Evolutionary conservation across 2,113 vertebrate species (phyloP).

Genomic region (Atractosteus spatula): DNA sequence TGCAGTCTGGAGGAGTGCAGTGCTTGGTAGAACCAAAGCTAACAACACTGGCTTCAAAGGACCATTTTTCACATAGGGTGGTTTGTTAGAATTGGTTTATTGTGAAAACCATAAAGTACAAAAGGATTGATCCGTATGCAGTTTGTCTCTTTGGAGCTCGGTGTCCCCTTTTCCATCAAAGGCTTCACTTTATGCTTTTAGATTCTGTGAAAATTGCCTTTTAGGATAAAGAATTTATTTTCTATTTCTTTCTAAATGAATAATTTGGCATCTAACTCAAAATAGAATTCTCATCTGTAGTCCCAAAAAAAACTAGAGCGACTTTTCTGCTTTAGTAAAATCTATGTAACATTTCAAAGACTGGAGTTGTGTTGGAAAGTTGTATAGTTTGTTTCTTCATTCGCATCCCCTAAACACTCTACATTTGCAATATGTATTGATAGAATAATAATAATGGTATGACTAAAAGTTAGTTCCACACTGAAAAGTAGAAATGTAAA

Average conservation of each 20-base stretch:
- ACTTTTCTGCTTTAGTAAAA: too few species aligned
- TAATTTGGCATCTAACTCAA: neutral
- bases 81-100: slow-evolving; percentile 1
- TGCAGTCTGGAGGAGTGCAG: slow-evolving; percentile 32
- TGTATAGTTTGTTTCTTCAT: too few species aligned
- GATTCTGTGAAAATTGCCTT: neutral
- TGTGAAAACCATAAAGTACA: neutral
- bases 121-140: neutral
- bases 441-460: too few species aligned
- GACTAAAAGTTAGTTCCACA: too few species aligned
- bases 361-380: too few species aligned
- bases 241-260: slow-evolving; percentile 5
- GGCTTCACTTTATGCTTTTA: neutral
- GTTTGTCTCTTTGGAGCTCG: neutral
- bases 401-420: too few species aligned
- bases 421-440: too few species aligned
- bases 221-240: neutral
- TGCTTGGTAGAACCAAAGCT: slow-evolving; percentile 20
- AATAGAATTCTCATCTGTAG: too few species aligned
- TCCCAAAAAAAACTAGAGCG: too few species aligned
- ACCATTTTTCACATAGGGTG: neutral
- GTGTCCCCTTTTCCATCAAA: neutral
- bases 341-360: too few species aligned
- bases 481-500: too few species aligned
- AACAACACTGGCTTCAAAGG: neutral